A percentile compares a stretch with the other conserved stretches of the same genome.
Evolutionary conservation across 53 echinoderm and acorn worm species (phyloP).

Genomic region (Stichopus horrens): DNA sequence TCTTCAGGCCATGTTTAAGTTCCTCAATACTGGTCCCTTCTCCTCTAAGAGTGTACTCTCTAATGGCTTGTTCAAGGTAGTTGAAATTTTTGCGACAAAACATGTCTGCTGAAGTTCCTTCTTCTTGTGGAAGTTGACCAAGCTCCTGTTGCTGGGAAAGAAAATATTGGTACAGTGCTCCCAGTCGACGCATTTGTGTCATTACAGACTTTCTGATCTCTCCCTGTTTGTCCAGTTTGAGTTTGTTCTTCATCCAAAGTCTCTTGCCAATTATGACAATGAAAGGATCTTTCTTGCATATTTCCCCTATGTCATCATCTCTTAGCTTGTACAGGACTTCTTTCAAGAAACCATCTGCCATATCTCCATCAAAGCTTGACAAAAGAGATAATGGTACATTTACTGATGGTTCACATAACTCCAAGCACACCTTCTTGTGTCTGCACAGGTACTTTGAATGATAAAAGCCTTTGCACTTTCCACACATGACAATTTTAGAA

Average conservation of each 20-base stretch:
- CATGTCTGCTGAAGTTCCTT: constrained; percentile 61
- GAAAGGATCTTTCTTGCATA: constrained; percentile 52
- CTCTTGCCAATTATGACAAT: constrained; percentile 54
- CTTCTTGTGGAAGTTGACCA: background rate
- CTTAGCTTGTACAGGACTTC: constrained; percentile 54
- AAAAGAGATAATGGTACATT: constrained; percentile 14
- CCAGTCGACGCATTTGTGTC: constrained; percentile 67
- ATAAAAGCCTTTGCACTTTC: constrained; percentile 51
- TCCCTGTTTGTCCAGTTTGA: constrained; percentile 56
- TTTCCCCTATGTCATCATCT: constrained; percentile 46
- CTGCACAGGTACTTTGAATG: background rate
- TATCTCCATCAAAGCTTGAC: constrained; percentile 23
- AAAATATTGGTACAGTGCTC: constrained; percentile 54
- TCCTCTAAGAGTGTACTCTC: background rate
- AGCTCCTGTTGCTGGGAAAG: constrained; percentile 47
- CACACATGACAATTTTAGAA: constrained; percentile 41
- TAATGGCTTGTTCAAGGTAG: constrained; percentile 49
- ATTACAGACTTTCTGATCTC: constrained; percentile 69
- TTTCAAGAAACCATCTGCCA: constrained; percentile 41
- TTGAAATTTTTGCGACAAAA: constrained; percentile 62
- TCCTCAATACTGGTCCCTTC: constrained; percentile 16
- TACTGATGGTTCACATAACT: constrained; percentile 25
- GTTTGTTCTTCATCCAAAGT: constrained; percentile 59
- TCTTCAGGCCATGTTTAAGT: constrained; percentile 45
- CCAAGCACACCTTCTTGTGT: constrained; percentile 44